Conservation (phyloP, 2,113 vertebrate species). For the Collichthys lucidus region DNA sequence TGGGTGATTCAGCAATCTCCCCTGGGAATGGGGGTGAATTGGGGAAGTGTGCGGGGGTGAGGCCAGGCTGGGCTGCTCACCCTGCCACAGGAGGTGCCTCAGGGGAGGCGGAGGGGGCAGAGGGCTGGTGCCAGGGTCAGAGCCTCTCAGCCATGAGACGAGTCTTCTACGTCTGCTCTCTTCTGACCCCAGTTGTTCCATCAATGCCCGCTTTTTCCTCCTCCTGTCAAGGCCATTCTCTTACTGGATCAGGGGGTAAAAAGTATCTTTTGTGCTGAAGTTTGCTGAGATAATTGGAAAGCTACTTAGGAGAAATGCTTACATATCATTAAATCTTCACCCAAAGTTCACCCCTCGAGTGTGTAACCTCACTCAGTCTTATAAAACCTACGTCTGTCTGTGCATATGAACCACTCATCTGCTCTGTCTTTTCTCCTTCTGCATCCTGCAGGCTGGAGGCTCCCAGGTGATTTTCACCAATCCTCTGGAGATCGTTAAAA, state of each 20-base stretch:
- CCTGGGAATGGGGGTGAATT: conserved; percentile 78
- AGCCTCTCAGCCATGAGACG: conserved; percentile 75
- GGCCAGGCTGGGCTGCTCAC: conserved; percentile 77
- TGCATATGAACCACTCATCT: conserved; percentile 17
- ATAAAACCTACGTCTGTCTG: conserved; percentile 1
- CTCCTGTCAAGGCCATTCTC: conserved; percentile 72
- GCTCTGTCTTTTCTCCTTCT: conserved; percentile 13
- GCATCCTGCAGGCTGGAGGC: conserved; percentile 89
- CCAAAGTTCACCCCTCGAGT: conserved; percentile 55
- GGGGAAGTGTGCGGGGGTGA: conserved; percentile 81
- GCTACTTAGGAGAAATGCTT: conserved; percentile 68
- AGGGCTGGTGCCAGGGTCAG: conserved; percentile 88
- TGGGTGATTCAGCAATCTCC: conserved; percentile 75
- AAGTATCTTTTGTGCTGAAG: conserved; percentile 75
- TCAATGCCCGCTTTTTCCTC: conserved; percentile 85
- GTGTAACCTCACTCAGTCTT: conserved; percentile 14
- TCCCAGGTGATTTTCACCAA: conserved; percentile 99
- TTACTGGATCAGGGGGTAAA: conserved; percentile 53
- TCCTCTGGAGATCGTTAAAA: conserved; percentile 98
- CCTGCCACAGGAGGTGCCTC: conserved; percentile 85
- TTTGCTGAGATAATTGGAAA: conserved; percentile 79
- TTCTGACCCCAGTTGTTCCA: conserved; percentile 84
- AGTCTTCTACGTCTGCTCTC: conserved; percentile 84
- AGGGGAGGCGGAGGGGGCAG: conserved; percentile 87
- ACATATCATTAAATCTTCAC: conserved; percentile 70